These are phyloP conservation scores for Tupiocoris notatus DNA, from an alignment of 2,888 invertebrate species.

Conservation along the genomic window DNA sequence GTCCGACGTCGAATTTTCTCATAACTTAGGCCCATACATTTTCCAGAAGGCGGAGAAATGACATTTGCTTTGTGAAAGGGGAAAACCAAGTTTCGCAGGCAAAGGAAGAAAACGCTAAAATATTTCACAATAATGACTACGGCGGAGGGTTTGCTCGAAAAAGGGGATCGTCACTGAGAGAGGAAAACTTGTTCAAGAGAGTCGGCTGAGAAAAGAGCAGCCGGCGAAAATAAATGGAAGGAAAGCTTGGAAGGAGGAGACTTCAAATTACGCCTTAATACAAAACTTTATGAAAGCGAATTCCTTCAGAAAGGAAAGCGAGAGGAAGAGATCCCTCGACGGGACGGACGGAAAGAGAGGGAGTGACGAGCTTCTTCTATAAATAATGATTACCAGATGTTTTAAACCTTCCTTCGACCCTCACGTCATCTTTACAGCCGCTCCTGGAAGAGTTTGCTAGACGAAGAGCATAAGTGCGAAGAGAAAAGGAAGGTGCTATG, in stretches of 20 bases:
- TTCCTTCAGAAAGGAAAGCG: slow-evolving; percentile 38
- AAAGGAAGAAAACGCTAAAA: slow-evolving; percentile 14
- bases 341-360: no score
- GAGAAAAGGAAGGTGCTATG: neutral
- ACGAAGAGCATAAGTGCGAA: slow-evolving; percentile 6
- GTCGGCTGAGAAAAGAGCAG: slow-evolving; percentile 28
- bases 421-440: neutral
- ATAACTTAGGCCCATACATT: no score
- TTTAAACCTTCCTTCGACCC: slow-evolving; percentile 25
- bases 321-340: no score
- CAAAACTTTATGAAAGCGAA: slow-evolving; percentile 43
- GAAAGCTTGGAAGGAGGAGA: slow-evolving; percentile 31
- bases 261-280: slow-evolving; percentile 43
- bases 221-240: no score
- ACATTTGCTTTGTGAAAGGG: no score
- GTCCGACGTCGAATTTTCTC: no score
- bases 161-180: slow-evolving; percentile 6
- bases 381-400: slow-evolving; percentile 43
- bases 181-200: slow-evolving; percentile 14
- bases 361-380: slow-evolving; percentile 37
- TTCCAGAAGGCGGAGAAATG: neutral
- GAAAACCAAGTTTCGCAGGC: neutral
- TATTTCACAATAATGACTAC: slow-evolving; percentile 35
- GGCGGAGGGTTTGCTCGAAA: slow-evolving; percentile 2
- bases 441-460: slow-evolving; percentile 23